A percentile compares a stretch with the other conserved stretches of the same genome.
Conservation (phyloP, 2,797 vertebrate species). For the Orientallactaga sibirica region DNA sequence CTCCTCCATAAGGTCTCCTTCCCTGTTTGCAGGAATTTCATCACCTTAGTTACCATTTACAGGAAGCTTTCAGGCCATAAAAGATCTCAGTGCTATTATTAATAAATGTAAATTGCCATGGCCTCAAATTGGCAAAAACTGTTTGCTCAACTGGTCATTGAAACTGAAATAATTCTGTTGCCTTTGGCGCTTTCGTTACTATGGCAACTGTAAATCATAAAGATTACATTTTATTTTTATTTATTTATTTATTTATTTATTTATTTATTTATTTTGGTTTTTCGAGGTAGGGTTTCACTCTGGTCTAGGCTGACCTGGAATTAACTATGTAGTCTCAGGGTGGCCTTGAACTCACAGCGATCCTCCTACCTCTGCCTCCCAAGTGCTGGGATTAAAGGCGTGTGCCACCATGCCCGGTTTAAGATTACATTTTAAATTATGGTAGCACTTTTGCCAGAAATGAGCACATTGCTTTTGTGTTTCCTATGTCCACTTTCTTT, state of each 20-base stretch:
- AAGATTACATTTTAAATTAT: constrained; percentile 14
- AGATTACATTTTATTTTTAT: constrained; percentile 6
- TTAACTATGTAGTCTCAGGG: too few relatives aligned
- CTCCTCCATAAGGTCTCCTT: neutral
- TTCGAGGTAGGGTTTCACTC: too few relatives aligned
- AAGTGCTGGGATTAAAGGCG: too few relatives aligned
- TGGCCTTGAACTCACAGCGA: too few relatives aligned
- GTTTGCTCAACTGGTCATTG: neutral
- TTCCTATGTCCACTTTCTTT: neutral
- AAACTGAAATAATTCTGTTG: constrained; percentile 20
- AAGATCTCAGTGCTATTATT: neutral
- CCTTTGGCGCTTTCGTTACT: neutral
- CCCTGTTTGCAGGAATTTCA: neutral
- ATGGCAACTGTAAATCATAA: neutral
- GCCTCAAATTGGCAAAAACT: constrained; percentile 18
- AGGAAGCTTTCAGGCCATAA: neutral
- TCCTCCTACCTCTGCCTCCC: too few relatives aligned
- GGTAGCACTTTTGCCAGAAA: constrained; percentile 5
- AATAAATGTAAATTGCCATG: constrained; percentile 10
- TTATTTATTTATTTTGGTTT: too few relatives aligned
- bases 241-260: too few relatives aligned
- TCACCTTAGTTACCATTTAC: constrained; percentile 1
- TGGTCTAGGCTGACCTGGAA: too few relatives aligned
- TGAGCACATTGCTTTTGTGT: neutral
- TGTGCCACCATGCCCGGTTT: too few relatives aligned